These are phyloP conservation scores for Tragelaphus eurycerus DNA, from an alignment of 2,797 vertebrate species.

Conservation along the genomic window DNA sequence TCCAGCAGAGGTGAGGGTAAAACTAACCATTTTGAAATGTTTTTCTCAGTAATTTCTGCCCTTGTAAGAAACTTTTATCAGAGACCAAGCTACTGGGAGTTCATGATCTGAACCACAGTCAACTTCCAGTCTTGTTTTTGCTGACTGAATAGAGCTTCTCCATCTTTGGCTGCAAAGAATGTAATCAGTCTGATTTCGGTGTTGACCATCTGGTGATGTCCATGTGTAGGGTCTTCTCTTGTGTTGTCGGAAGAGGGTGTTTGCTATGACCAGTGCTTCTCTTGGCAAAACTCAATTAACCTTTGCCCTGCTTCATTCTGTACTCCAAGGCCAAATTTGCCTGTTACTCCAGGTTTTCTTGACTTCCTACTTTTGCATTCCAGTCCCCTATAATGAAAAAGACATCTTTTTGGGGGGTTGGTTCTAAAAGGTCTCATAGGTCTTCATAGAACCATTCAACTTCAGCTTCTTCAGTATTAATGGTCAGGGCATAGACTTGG, in stretches of 20 bases:
- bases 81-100: not conserved
- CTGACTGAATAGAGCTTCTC: not conserved
- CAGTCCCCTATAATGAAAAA: not conserved
- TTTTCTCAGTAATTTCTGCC: not conserved
- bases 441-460: not conserved
- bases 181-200: not conserved
- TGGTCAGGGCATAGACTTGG: not conserved
- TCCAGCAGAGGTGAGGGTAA: not conserved
- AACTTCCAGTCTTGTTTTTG: not conserved
- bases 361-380: not conserved
- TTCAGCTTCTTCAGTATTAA: not conserved
- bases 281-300: not conserved
- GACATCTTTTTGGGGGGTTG: not conserved
- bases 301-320: not conserved
- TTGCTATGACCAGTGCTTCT: not conserved
- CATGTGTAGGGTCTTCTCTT: not conserved
- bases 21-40: not conserved
- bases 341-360: not conserved
- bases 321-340: not conserved
- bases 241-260: not conserved
- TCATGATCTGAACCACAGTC: not conserved
- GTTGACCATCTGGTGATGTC: not conserved
- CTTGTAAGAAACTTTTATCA: not conserved
- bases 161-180: not conserved
- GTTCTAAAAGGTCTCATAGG: not conserved